phyloP scores from a whole-genome alignment of 2,797 vertebrate species.

The Oryzias sinensis region DNA sequence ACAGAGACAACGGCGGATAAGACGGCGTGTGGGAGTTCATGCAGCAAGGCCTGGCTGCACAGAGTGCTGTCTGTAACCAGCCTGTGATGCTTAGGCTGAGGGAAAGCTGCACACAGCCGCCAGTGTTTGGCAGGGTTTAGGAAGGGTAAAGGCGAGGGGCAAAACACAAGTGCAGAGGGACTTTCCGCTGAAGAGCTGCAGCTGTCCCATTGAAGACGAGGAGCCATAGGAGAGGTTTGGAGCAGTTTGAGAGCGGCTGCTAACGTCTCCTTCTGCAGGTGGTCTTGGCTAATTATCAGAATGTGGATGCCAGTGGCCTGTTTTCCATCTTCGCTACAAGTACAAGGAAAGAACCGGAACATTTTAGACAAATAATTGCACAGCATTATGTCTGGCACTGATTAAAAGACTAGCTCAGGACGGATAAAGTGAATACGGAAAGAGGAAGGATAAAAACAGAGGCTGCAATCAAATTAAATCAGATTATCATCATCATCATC shows the following conservation, averaged over 20 bases:
- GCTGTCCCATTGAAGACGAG: conserved; percentile 64
- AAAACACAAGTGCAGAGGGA: conserved; percentile 23
- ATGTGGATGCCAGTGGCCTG: conserved; percentile 50
- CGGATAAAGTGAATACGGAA: conserved; percentile 26
- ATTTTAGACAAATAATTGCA: conserved; percentile 29
- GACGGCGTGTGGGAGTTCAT: conserved; percentile 37
- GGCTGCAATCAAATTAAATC: not conserved
- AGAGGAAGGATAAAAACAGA: conserved; percentile 3
- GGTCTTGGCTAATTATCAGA: conserved; percentile 65
- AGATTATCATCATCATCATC: too few species aligned
- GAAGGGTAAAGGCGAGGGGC: conserved; percentile 48
- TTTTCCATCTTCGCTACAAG: conserved; percentile 31
- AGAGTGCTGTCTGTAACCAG: conserved; percentile 57
- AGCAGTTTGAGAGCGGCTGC: conserved; percentile 64
- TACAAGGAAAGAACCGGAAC: conserved; percentile 36
- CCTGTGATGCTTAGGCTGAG: conserved; percentile 52
- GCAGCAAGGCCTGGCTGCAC: conserved; percentile 41
- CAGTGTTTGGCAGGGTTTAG: conserved; percentile 46
- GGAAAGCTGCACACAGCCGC: conserved; percentile 48
- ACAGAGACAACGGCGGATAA: conserved; percentile 3
- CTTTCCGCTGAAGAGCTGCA: conserved; percentile 55
- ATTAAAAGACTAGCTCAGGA: conserved; percentile 43
- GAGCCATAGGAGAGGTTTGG: conserved; percentile 37
- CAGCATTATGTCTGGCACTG: conserved; percentile 23
- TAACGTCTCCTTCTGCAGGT: conserved; percentile 68